A percentile compares a stretch with the other conserved stretches of the same genome.
Conservation (phyloP, 2,113 vertebrate genomes). For the Gobio gobio region DNA sequence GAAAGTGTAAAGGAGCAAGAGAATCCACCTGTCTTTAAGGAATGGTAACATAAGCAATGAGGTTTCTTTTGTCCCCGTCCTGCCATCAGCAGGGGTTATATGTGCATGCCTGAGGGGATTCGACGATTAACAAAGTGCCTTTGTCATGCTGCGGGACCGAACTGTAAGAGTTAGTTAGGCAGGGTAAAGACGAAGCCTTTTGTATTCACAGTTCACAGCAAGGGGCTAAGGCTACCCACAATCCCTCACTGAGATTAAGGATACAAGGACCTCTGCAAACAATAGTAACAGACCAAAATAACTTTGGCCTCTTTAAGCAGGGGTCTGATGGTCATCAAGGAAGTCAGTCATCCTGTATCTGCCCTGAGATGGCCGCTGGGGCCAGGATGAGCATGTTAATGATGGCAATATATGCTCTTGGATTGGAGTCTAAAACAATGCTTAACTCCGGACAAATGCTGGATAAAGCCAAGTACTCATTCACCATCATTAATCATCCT, state of each 20-base stretch:
- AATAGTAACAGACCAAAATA: conserved; percentile 49
- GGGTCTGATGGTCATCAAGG: conserved; percentile 15
- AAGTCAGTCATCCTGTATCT: background rate
- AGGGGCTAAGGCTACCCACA: conserved; percentile 45
- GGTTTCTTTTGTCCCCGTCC: conserved; percentile 38
- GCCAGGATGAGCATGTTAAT: conserved; percentile 24
- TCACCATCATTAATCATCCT: background rate
- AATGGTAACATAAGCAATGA: conserved; percentile 40
- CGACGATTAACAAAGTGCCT: conserved; percentile 51
- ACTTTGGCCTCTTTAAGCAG: conserved; percentile 36
- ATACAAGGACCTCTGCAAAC: conserved; percentile 30
- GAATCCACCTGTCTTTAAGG: conserved; percentile 47
- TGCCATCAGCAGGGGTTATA: conserved; percentile 43
- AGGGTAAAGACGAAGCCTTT: conserved; percentile 51
- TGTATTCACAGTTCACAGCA: conserved; percentile 50
- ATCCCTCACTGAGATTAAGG: conserved; percentile 41
- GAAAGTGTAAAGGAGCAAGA: conserved; percentile 33
- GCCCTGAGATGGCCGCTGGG: background rate
- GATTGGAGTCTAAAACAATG: conserved; percentile 4
- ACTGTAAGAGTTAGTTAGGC: conserved; percentile 55
- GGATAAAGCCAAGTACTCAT: background rate
- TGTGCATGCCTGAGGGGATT: conserved; percentile 35
- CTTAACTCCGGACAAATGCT: background rate
- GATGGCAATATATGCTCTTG: conserved; percentile 16
- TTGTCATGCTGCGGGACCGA: conserved; percentile 49